A percentile compares a stretch with the other conserved stretches of the same genome.
Conservation (phyloP, 2,797 vertebrate genomes). For the Nyctalus aviator region DNA sequence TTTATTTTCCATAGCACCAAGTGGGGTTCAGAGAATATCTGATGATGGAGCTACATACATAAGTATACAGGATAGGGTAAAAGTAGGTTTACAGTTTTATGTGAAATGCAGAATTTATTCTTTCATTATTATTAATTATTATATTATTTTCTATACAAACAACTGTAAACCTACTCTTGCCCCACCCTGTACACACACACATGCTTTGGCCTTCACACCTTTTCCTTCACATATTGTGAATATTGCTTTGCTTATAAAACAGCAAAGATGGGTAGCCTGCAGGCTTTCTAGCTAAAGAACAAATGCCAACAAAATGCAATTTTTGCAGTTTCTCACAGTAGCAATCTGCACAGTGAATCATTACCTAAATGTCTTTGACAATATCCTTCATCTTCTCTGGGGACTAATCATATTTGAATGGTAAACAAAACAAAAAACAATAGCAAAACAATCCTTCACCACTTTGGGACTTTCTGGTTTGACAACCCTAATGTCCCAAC, state of each 20-base stretch:
- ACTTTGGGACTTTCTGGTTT: conserved; percentile 30
- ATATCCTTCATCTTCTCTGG: conserved; percentile 47
- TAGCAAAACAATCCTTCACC: not conserved
- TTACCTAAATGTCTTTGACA: conserved; percentile 52
- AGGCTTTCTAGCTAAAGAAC: conserved; percentile 67
- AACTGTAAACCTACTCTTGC: not conserved
- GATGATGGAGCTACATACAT: not conserved
- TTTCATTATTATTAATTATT: not conserved
- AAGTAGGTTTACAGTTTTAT: not conserved
- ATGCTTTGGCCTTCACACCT: not conserved
- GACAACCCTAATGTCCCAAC: not conserved
- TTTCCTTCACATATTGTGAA: not conserved
- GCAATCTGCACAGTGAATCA: conserved; percentile 51
- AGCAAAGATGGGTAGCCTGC: not conserved
- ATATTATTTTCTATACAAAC: not conserved
- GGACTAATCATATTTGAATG: conserved; percentile 62
- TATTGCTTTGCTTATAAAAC: conserved; percentile 34
- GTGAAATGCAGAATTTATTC: not conserved
- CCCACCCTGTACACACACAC: not conserved
- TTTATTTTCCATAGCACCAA: not conserved
- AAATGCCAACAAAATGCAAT: conserved; percentile 42
- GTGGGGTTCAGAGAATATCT: not conserved
- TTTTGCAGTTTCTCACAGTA: conserved; percentile 40
- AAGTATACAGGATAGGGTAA: not conserved
- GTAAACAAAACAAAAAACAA: not conserved